A percentile compares a stretch with the other conserved stretches of the same genome.
phyloP scores from a whole-genome alignment of 2,888 invertebrate species.

The Drosophila tanythrix region DNA sequence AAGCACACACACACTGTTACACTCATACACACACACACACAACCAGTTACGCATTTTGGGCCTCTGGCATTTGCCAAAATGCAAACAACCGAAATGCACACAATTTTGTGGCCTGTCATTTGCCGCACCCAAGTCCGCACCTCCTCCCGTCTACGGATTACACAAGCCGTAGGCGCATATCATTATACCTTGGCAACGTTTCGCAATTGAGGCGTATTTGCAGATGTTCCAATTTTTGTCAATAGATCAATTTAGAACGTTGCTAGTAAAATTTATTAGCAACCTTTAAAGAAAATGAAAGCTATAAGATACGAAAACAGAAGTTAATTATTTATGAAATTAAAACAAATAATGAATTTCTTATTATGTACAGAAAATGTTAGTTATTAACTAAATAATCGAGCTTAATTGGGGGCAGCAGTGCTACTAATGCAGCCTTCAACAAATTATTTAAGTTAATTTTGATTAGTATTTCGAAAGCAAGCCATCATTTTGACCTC shows the following conservation, averaged over 20 bases:
- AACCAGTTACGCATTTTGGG: conserved; percentile 15
- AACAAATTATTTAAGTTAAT: neutral
- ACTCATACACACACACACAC: neutral
- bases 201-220: neutral
- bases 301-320: neutral
- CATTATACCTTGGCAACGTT: neutral
- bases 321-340: neutral
- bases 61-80: conserved; percentile 45
- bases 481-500: neutral
- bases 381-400: neutral
- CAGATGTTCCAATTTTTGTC: neutral
- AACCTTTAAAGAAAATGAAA: neutral
- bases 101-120: conserved; percentile 48
- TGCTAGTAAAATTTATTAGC: neutral
- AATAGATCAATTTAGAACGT: neutral
- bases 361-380: neutral
- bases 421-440: neutral
- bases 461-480: neutral
- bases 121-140: conserved; percentile 5
- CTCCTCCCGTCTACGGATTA: neutral
- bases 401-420: neutral
- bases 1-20: neutral
- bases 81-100: conserved; percentile 58
- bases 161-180: conserved; percentile 24
- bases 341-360: neutral